These are phyloP conservation scores for Scomber colias DNA, from an alignment of 2,113 vertebrate species.

Conservation along the genomic window DNA sequence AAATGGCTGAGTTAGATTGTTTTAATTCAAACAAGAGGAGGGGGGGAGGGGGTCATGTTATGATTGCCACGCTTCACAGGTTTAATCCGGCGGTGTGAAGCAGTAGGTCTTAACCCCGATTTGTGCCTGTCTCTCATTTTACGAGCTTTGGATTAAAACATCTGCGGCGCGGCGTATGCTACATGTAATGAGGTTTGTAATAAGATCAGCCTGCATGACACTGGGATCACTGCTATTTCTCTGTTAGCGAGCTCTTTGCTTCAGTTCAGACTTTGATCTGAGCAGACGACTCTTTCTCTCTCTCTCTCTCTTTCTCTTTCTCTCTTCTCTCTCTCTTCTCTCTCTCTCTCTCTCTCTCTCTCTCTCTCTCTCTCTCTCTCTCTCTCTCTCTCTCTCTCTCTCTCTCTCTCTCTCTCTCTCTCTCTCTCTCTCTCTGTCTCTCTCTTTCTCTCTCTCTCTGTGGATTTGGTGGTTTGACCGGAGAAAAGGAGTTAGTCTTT, in stretches of 20 bases:
- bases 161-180: conserved; percentile 41
- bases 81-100: conserved; percentile 43
- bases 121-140: conserved; percentile 48
- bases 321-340: no score
- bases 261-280: conserved; percentile 40
- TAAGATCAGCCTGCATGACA: conserved; percentile 49
- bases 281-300: conserved; percentile 28
- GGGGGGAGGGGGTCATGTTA: not conserved
- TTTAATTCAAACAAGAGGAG: conserved; percentile 27
- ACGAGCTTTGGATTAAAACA: conserved; percentile 53
- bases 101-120: conserved; percentile 61
- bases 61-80: conserved; percentile 24
- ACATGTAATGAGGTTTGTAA: conserved; percentile 58
- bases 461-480: conserved; percentile 43
- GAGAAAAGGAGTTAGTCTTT: conserved; percentile 25
- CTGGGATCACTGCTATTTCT: conserved; percentile 39
- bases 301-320: no score
- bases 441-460: conserved; percentile 5
- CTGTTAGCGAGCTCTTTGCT: not conserved
- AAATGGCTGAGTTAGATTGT: conserved; percentile 25
- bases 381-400: conserved; percentile 10
- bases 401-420: no score
- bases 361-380: not conserved
- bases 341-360: no score
- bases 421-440: no score